Evolutionary conservation across 2,113 vertebrate species (phyloP).

Genomic region (Syrmaticus mikado): DNA sequence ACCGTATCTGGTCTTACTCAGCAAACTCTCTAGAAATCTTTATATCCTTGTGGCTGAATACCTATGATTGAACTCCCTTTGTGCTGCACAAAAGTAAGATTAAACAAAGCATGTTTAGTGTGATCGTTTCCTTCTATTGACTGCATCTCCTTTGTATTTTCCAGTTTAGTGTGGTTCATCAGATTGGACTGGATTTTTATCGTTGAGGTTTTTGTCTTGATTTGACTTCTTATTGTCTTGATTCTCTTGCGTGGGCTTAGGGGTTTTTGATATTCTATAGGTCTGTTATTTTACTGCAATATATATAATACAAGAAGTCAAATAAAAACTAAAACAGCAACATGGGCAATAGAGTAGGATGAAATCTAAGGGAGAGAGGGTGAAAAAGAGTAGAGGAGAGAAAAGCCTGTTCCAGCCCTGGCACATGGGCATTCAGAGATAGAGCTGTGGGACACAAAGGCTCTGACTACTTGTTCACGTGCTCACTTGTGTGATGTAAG

Average conservation of each 20-base stretch:
- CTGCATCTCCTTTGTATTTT: background rate
- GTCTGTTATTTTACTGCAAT: background rate
- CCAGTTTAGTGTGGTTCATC: background rate
- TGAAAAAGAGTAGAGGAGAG: background rate
- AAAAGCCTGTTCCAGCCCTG: background rate
- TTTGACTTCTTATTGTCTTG: background rate
- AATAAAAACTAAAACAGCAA: background rate
- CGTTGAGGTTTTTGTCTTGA: background rate
- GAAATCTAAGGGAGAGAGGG: background rate
- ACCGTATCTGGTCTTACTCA: background rate
- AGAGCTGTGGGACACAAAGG: background rate
- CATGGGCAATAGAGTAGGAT: background rate
- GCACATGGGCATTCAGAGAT: accelerated
- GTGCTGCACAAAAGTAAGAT: background rate
- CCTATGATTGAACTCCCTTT: background rate
- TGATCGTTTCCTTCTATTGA: background rate
- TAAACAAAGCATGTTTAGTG: background rate
- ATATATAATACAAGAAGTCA: background rate
- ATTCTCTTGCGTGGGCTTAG: background rate
- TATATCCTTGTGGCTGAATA: background rate
- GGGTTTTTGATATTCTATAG: background rate
- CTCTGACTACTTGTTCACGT: background rate
- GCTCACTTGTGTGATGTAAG: background rate
- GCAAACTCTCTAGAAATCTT: background rate
- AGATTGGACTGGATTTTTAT: background rate